Evolutionary conservation across 2,888 invertebrate genomes (phyloP).

Genomic region (Drosophila paramelanica): DNA sequence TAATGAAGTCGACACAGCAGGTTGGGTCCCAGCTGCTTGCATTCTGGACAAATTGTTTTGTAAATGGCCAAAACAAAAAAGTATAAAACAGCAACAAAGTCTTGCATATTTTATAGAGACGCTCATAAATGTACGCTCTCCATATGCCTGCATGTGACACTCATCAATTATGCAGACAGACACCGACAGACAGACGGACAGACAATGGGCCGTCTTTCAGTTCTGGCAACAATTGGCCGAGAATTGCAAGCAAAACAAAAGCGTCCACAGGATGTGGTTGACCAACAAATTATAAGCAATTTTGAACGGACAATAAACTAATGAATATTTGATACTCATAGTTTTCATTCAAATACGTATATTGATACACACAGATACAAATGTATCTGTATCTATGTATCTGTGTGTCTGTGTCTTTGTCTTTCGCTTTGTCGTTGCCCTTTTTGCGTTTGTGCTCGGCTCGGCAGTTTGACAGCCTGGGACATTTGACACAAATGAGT

Average conservation of each 20-base stretch:
- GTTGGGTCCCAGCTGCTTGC: conserved; percentile 2
- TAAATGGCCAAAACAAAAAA: conserved; percentile 17
- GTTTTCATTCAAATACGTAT: conserved; percentile 26
- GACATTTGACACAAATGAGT: conserved; percentile 48
- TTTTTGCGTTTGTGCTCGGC: background rate
- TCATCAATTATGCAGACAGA: conserved; percentile 49
- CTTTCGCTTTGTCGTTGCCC: background rate
- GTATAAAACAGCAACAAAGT: conserved; percentile 5
- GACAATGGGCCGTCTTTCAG: conserved; percentile 18
- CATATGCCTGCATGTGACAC: conserved; percentile 18
- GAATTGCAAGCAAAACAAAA: background rate
- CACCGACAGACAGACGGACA: conserved; percentile 9
- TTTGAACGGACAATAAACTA: conserved; percentile 28
- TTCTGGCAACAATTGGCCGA: conserved; percentile 9
- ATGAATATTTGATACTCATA: conserved; percentile 48
- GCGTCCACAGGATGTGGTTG: conserved; percentile 16
- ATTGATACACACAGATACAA: background rate
- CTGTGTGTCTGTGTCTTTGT: too few species aligned
- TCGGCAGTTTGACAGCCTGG: conserved; percentile 48
- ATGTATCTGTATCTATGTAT: background rate
- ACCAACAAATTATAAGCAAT: conserved; percentile 24
- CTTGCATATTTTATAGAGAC: conserved; percentile 45
- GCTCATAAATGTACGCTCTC: conserved; percentile 22
- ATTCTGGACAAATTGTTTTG: conserved; percentile 51
- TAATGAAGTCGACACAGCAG: conserved; percentile 37